Percentiles rank a stretch among this genome's conserved stretches.
These are phyloP conservation scores for Trissonchulus sp. DNA, from an alignment of 2,888 invertebrate species.

Conservation along the genomic window DNA sequence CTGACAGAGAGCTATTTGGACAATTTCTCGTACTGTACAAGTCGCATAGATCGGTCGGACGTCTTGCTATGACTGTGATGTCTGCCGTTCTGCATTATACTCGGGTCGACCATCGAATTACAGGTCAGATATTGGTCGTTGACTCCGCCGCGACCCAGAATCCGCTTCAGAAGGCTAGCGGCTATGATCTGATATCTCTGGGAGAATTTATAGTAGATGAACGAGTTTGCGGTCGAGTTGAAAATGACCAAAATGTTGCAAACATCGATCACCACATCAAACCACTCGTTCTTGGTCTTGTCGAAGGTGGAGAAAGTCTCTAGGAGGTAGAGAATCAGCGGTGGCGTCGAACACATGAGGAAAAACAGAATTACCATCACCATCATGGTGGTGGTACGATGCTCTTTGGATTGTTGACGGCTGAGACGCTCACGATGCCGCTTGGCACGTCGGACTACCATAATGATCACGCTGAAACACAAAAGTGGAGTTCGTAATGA, in stretches of 20 bases:
- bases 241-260: constrained; percentile 20
- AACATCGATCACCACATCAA: constrained; percentile 21
- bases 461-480: constrained; percentile 12
- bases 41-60: too few species aligned
- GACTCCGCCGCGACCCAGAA: too few species aligned
- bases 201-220: constrained; percentile 21
- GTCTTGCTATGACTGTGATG: too few species aligned
- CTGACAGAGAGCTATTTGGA: too few species aligned
- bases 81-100: too few species aligned
- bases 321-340: constrained; percentile 14
- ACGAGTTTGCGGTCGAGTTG: constrained; percentile 16
- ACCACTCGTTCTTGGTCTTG: constrained; percentile 1
- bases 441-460: constrained; percentile 7
- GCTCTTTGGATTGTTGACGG: constrained; percentile 14
- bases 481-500: not conserved
- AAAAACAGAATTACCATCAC: constrained; percentile 19
- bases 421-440: not conserved
- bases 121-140: too few species aligned
- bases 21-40: too few species aligned
- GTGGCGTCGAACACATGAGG: constrained; percentile 21
- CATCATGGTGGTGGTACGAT: constrained; percentile 18
- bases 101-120: too few species aligned
- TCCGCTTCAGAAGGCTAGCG: not conserved
- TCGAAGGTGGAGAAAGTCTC: not conserved
- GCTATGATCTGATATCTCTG: constrained; percentile 4